phyloP scores from a whole-genome alignment of 2,113 vertebrate species.

The Cygnus buccinator region DNA sequence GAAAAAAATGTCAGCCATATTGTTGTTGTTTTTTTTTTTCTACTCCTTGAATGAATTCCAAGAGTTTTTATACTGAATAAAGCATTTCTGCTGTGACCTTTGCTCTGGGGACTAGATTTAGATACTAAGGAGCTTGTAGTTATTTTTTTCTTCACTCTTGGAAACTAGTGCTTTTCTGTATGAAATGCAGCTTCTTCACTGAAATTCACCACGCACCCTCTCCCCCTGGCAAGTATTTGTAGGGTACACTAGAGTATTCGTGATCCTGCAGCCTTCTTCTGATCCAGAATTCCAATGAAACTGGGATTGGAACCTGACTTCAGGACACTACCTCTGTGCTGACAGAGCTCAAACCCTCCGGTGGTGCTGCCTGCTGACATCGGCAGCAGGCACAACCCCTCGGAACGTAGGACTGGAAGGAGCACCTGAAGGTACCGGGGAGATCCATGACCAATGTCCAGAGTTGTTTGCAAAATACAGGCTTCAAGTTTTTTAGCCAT shows the following conservation, averaged over 20 bases:
- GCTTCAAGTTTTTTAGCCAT: background rate
- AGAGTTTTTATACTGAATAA: constrained; percentile 50
- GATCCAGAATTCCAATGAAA: background rate
- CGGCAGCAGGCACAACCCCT: background rate
- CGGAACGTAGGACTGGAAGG: background rate
- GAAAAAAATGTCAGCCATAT: background rate
- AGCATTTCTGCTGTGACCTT: constrained; percentile 52
- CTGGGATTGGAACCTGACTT: background rate
- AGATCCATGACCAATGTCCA: background rate
- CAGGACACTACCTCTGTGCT: background rate
- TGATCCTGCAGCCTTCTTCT: background rate
- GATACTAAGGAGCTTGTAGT: background rate
- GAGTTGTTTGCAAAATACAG: background rate
- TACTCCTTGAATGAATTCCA: constrained; percentile 54
- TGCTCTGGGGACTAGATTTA: constrained; percentile 57
- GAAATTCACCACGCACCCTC: rapidly evolving
- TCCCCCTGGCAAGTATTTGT: background rate
- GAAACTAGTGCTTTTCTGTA: background rate
- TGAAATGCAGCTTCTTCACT: background rate
- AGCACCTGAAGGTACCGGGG: background rate
- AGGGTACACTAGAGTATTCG: rapidly evolving
- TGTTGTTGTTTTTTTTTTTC: background rate
- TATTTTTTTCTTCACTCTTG: constrained; percentile 11
- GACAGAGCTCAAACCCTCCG: background rate
- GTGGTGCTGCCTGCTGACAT: too few species aligned